These are phyloP conservation scores for Phrynocephalus vlangalii DNA, from an alignment of 2,797 vertebrate species.

Conservation along the genomic window DNA sequence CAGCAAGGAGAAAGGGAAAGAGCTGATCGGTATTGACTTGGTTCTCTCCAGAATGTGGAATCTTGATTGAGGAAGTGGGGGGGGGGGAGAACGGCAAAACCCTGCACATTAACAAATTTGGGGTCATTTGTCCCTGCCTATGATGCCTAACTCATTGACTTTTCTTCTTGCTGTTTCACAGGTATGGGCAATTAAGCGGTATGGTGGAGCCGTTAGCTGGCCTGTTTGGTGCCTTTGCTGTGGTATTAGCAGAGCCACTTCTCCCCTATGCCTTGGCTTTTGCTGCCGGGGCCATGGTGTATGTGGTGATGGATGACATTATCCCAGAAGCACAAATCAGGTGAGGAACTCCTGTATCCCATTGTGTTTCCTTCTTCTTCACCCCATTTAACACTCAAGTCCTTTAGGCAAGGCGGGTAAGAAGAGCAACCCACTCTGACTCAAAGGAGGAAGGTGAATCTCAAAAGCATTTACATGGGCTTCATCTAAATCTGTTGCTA, in stretches of 20 bases:
- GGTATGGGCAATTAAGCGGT: constrained; percentile 96
- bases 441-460: background rate
- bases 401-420: background rate
- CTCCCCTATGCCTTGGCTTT: constrained; percentile 93
- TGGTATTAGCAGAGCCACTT: constrained; percentile 89
- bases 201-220: constrained; percentile 95
- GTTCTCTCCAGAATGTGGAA: background rate
- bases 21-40: background rate
- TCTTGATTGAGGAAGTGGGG: background rate
- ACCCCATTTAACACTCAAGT: background rate
- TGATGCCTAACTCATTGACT: rapidly evolving
- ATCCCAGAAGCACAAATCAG: constrained; percentile 95
- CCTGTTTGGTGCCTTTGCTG: constrained; percentile 84
- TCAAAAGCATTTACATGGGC: background rate
- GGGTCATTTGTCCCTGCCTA: background rate
- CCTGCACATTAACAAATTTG: background rate
- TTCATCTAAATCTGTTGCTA: background rate
- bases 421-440: background rate
- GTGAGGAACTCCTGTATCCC: constrained; percentile 72
- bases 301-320: constrained; percentile 95
- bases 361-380: background rate
- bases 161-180: constrained; percentile 52
- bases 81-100: too few relatives aligned
- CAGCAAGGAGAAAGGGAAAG: background rate
- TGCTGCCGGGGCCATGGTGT: constrained; percentile 96